Conservation (phyloP, 1,140 invertebrate genomes). For the Scaptomyza hsui region DNA sequence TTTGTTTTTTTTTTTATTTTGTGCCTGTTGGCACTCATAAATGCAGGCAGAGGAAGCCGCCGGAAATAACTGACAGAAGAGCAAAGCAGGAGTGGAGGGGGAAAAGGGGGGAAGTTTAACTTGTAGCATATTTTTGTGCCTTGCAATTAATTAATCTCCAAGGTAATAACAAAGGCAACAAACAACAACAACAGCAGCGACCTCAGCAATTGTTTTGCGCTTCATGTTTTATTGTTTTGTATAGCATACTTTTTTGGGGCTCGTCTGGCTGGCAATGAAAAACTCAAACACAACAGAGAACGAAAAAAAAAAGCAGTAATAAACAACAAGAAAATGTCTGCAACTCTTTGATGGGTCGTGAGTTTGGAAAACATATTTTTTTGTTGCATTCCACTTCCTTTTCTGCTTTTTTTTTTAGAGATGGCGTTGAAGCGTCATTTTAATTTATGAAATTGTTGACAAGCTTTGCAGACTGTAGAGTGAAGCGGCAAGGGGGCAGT, state of each 20-base stretch:
- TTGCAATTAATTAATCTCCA: constrained; percentile 80
- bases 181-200: constrained; percentile 24
- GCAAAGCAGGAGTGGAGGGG: background rate
- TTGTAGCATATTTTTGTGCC: constrained; percentile 75
- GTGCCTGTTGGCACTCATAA: constrained; percentile 52
- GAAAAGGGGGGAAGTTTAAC: constrained; percentile 26
- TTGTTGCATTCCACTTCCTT: constrained; percentile 16
- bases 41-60: constrained; percentile 46
- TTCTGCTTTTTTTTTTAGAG: background rate
- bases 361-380: constrained; percentile 44
- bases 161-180: constrained; percentile 70
- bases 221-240: constrained; percentile 67
- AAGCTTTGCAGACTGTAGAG: constrained; percentile 2
- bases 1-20: constrained; percentile 32
- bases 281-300: constrained; percentile 10
- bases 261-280: constrained; percentile 26
- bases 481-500: background rate
- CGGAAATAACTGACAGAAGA: constrained; percentile 71
- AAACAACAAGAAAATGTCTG: constrained; percentile 17
- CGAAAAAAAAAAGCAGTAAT: constrained; percentile 9
- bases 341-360: constrained; percentile 52
- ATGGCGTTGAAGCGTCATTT: constrained; percentile 63
- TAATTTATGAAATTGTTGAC: constrained; percentile 76
- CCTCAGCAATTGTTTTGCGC: constrained; percentile 67
- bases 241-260: constrained; percentile 31